These are phyloP conservation scores for Allacma fusca DNA, from an alignment of 2,888 invertebrate species.

Conservation along the genomic window DNA sequence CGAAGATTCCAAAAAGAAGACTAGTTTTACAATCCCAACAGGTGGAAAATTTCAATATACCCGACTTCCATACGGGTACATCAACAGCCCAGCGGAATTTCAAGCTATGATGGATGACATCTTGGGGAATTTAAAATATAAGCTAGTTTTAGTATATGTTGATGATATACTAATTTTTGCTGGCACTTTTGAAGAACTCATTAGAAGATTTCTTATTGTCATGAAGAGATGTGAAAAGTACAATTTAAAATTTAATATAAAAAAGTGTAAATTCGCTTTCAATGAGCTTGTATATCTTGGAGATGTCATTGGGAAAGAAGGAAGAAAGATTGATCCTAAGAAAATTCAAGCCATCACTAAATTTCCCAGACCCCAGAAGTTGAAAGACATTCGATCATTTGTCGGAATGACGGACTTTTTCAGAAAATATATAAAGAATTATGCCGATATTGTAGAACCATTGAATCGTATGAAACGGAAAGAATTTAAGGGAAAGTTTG, in stretches of 20 bases:
- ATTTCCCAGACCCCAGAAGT: constrained; percentile 43
- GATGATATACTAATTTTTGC: constrained; percentile 14
- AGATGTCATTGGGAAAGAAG: constrained; percentile 14
- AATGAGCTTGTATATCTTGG: background rate
- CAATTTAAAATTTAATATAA: constrained; percentile 11
- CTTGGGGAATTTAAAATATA: constrained; percentile 17
- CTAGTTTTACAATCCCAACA: background rate
- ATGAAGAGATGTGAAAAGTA: background rate
- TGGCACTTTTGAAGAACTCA: background rate
- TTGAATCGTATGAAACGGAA: constrained; percentile 9
- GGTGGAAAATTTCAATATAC: background rate
- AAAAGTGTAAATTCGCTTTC: constrained; percentile 24
- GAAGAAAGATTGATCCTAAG: constrained; percentile 23
- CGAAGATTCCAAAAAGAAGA: background rate
- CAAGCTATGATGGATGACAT: constrained; percentile 19
- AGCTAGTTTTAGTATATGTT: background rate
- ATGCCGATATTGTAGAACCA: constrained; percentile 34
- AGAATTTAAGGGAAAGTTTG: background rate
- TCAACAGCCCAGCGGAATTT: constrained; percentile 2
- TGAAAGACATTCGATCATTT: constrained; percentile 47
- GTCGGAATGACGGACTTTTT: constrained; percentile 52
- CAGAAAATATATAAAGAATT: constrained; percentile 48
- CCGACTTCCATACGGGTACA: background rate
- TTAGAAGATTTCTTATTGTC: background rate
- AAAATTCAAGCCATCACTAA: constrained; percentile 46